Evolutionary conservation across 1,140 invertebrate genomes (phyloP), one percentile per base, ranked within the genome.

Genomic region (Propsilocerus akamusi): DNA sequence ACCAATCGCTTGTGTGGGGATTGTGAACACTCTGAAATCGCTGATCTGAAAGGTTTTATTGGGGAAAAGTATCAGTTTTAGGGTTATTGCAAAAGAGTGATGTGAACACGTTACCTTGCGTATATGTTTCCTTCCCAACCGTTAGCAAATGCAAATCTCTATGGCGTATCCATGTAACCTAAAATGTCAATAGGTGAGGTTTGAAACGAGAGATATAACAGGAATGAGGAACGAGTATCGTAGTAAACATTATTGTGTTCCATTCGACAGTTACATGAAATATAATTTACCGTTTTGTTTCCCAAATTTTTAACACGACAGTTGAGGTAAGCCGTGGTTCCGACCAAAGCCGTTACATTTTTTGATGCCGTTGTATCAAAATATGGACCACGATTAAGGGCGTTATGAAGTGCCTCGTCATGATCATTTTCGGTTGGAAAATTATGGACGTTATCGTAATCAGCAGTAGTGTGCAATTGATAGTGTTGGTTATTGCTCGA

Each of bases 81-180:
- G 10, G 6, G 2, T 11, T 2, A n/a, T n/a, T 11, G n/a, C 28
- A 30, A 30, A 30, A n/a, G n/a, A n/a, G n/a, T n/a, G n/a, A n/a
- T n/a, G n/a, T n/a, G n/a, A n/a, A n/a, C n/a, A n/a, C n/a, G n/a
- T 41, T 41, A 41, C 34, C 34, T 41, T 41, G 34, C 5, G 87
- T 90, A 62, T 91, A 91, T 0, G 87, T 91, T 62, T 84, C 84
- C 32, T 80, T 70, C n/a, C 83, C 83, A 7, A 88, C 84, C 0
- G 87, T 91, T 47, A 92, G 72, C 14, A 92, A 72, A 60, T 91
- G 86, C 50, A 91, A 81, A 59, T 91, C 88, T 51, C 83, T 69
- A 61, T 90, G 83, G 50, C 88, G 70, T 47, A 92, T 84, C 87
- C 87, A 92, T 41, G 87, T 89, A 25, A 91, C 86, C 86, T 91